Base-by-base conservation (phyloP, 2,113 vertebrate species). In the Fukomys damarensis region DNA sequence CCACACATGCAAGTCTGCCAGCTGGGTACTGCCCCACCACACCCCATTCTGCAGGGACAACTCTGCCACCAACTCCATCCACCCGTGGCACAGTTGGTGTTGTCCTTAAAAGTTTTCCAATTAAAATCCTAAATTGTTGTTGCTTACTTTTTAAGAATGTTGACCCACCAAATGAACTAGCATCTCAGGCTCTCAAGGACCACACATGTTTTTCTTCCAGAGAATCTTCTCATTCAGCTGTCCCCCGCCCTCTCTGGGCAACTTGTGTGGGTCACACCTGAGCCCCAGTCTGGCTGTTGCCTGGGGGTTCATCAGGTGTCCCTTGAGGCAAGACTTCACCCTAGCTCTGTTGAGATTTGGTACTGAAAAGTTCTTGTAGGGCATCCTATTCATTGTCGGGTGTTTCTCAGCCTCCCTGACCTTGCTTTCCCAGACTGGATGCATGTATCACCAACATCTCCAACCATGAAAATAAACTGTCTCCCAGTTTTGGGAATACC, bases 381-480 rank as follows among this genome's bases (percentile, higher is more conserved):
- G 26, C 1, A 2, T 30, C 41, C 20, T 80, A 17, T n/a, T 32
- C 19, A 22, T 20, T 2, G 13, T 5, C 22, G 32, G 38, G 14
- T 12, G n/a, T 49, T 24, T 46, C 4, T 16, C 6, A 24, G n/a
- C 12, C 3, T 65, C n/a, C 2, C 5, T 46, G 38, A 3, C 43
- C 43, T 46, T 30, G 24, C 28, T 49, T 46, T 38, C 10, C 2
- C 68, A 41, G 24, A 30, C 14, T 10, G 4, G 41, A 43, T 2
- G 0, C 19, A 35, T 2, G 0, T 2, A 28, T 43, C 35, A 43
- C 16, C 10, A 12, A 1, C 22, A 12, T 9, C 38, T n/a, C 32
- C 32, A 9, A 14, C 1, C 28, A 24, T 24, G 32, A 46, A 32
- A 70, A 7, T 82, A 41, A 46, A 26, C 19, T 59, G 9, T 58